phyloP scores from a whole-genome alignment of 2,113 vertebrate species.

The Spilogale gracilis region DNA sequence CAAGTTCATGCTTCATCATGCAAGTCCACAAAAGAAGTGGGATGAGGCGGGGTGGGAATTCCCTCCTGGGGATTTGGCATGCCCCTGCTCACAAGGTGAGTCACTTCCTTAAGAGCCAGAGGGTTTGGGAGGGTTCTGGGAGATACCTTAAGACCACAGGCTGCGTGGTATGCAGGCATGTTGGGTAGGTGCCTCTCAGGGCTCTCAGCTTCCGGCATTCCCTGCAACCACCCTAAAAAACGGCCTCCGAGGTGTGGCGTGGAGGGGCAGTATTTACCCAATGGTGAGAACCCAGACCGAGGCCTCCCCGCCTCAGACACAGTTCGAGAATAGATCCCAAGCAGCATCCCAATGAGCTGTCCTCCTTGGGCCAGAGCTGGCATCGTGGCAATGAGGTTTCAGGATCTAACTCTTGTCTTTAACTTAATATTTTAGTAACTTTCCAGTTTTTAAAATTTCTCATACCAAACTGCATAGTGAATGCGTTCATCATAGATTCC shows the following conservation, averaged over 20 bases:
- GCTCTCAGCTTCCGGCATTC: background rate
- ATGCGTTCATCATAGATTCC: background rate
- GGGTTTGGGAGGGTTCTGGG: rapidly evolving
- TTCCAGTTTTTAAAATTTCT: background rate
- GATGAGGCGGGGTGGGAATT: background rate
- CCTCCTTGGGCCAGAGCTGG: background rate
- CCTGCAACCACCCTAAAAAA: background rate
- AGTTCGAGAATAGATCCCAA: background rate
- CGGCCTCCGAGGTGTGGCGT: background rate
- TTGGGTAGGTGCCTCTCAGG: background rate
- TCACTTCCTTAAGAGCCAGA: background rate
- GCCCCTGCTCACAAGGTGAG: background rate
- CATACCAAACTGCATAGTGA: background rate
- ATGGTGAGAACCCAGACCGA: background rate
- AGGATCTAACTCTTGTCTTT: background rate
- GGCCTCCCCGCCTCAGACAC: background rate
- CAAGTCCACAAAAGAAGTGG: background rate
- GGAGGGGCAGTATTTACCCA: background rate
- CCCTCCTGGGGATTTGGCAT: background rate
- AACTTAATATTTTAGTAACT: background rate
- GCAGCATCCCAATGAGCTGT: background rate
- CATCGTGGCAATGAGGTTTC: background rate
- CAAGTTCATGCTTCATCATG: background rate
- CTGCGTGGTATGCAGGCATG: background rate
- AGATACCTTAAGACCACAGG: background rate